Percentiles rank a stretch among this genome's conserved stretches.
Evolutionary conservation across 2,113 vertebrate species (phyloP).

Genomic region (Emydura subglobosa): DNA sequence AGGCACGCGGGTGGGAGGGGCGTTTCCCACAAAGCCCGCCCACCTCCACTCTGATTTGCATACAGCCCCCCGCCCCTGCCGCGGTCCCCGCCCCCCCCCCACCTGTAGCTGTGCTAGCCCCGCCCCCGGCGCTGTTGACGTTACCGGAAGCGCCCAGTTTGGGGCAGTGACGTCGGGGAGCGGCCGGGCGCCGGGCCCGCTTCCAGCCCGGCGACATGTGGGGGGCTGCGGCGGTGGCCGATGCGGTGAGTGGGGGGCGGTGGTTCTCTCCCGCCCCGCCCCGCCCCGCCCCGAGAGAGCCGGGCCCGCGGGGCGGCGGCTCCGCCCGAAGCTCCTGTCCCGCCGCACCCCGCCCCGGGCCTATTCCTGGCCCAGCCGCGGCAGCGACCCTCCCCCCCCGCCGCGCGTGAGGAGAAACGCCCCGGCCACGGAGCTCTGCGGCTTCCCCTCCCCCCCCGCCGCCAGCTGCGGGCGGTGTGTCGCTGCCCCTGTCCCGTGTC

Average conservation of each 20-base stretch:
- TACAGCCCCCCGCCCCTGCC: neutral
- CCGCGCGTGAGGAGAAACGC: too few species aligned
- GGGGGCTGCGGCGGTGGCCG: neutral
- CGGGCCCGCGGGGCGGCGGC: neutral
- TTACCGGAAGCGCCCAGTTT: neutral
- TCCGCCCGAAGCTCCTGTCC: neutral
- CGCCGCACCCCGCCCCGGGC: too few species aligned
- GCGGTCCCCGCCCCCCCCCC: neutral
- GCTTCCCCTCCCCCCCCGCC: too few species aligned
- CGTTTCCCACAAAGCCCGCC: neutral
- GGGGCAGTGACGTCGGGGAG: accelerated
- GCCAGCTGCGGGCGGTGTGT: too few species aligned
- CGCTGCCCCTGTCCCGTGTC: too few species aligned
- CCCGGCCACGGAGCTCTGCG: too few species aligned
- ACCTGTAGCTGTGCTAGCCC: accelerated
- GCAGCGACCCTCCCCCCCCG: too few species aligned
- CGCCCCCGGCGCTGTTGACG: neutral
- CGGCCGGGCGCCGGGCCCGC: neutral
- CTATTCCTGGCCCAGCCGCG: too few species aligned
- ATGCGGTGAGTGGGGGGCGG: constrained; percentile 35
- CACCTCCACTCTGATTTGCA: accelerated
- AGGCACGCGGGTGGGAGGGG: neutral
- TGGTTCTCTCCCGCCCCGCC: neutral
- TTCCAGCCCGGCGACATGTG: neutral
- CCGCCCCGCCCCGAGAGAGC: too few species aligned